Evolutionary conservation across 2,113 vertebrate genomes (phyloP).

Genomic region (Zingel zingel): DNA sequence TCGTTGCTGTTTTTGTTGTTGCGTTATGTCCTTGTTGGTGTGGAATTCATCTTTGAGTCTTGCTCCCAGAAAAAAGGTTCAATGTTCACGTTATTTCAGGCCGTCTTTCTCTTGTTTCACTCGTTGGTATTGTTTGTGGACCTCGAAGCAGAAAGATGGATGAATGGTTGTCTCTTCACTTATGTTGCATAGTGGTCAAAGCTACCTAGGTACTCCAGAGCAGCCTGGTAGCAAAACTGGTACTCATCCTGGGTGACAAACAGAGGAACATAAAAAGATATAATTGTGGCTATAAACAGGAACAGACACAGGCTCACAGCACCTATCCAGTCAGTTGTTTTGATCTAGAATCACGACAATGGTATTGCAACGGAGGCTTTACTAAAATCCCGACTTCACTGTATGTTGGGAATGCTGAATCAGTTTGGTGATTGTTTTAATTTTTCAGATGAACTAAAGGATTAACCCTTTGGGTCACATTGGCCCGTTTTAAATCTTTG

Average conservation of each 20-base stretch:
- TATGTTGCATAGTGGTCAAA: conserved; percentile 99
- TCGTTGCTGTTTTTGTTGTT: conserved; percentile 68
- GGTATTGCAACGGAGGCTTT: neutral
- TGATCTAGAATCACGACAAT: no score
- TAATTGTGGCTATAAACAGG: neutral
- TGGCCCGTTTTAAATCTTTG: no score
- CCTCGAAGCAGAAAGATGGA: conserved; percentile 67
- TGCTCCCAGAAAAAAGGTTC: conserved; percentile 49
- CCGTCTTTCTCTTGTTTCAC: conserved; percentile 47
- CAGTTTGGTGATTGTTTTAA: neutral
- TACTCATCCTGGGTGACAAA: conserved; percentile 90
- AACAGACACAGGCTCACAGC: neutral
- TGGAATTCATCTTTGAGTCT: conserved; percentile 49
- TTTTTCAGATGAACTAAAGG: neutral
- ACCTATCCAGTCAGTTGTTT: neutral
- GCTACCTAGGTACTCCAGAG: conserved; percentile 95
- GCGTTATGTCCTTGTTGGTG: conserved; percentile 75
- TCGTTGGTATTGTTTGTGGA: conserved; percentile 60
- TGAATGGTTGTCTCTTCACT: conserved; percentile 69
- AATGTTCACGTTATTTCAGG: conserved; percentile 48
- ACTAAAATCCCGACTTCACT: neutral
- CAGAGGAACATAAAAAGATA: neutral
- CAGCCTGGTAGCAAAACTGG: conserved; percentile 98
- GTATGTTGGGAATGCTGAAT: neutral
- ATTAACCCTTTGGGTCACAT: no score